Conservation (phyloP, 2,888 invertebrate species). For the Odiellus spinosus region DNA sequence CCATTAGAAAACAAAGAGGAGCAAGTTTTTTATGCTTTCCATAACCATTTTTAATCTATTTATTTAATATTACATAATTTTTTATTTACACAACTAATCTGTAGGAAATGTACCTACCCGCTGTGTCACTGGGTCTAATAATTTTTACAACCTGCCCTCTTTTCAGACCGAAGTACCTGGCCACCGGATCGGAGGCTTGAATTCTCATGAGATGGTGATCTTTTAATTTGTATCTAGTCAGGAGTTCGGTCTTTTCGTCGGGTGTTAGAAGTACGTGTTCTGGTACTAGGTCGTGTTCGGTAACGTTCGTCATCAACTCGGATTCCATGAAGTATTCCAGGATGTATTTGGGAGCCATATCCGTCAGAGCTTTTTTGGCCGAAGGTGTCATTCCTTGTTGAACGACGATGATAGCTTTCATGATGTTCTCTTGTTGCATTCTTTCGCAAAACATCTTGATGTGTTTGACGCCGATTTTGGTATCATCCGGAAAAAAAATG, state of each 20-base stretch:
- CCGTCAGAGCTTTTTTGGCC: conserved; percentile 52
- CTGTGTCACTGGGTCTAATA: conserved; percentile 36
- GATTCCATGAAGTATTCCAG: conserved; percentile 37
- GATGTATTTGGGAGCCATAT: conserved; percentile 38
- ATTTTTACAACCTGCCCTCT: conserved; percentile 38
- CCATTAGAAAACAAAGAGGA: too few species aligned
- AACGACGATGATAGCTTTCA: conserved; percentile 92
- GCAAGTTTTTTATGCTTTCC: too few species aligned
- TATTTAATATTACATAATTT: too few species aligned
- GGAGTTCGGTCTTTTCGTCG: conserved; percentile 89
- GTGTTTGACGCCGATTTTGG: conserved; percentile 96
- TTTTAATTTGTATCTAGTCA: conserved; percentile 59
- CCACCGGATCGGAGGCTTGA: conserved; percentile 37
- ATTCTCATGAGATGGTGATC: conserved; percentile 39
- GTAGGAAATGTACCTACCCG: conserved; percentile 37
- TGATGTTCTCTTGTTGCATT: conserved; percentile 99
- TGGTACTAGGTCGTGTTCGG: conserved; percentile 57
- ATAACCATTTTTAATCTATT: too few species aligned
- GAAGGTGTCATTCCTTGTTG: conserved; percentile 98
- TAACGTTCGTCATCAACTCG: conserved; percentile 36
- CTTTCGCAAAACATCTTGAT: conserved; percentile 97
- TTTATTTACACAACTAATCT: conserved; percentile 25
- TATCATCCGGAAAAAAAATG: conserved; percentile 97
- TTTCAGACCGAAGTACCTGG: conserved; percentile 37
- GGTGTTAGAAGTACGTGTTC: conserved; percentile 97